phyloP scores from a whole-genome alignment of 2,113 vertebrate species.

The Catharus bicknelli region DNA sequence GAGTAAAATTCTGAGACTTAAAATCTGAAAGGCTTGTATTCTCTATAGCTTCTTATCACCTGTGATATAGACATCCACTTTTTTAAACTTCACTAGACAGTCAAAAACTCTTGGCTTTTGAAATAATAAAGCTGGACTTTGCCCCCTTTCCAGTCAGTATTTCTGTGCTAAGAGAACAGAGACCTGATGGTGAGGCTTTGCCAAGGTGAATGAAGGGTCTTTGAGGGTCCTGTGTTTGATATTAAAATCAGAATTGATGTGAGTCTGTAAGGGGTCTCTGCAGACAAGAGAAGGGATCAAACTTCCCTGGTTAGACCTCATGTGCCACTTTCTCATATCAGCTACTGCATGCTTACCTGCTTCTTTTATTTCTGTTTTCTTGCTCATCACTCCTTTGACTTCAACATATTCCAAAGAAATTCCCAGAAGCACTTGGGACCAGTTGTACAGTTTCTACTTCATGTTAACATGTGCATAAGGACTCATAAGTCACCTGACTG shows the following conservation, averaged over 20 bases:
- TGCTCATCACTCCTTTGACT: not conserved
- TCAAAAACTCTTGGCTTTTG: not conserved
- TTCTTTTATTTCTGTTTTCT: not conserved
- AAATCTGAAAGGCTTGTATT: not conserved
- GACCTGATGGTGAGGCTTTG: not conserved
- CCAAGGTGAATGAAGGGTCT: not conserved
- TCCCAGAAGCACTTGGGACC: not conserved
- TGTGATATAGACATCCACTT: not conserved
- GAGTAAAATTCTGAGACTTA: not conserved
- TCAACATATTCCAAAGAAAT: not conserved
- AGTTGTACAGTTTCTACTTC: not conserved
- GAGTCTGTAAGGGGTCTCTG: not conserved
- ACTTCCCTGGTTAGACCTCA: not conserved
- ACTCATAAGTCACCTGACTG: not conserved
- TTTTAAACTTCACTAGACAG: not conserved
- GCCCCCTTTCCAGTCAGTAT: not conserved
- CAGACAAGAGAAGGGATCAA: not conserved
- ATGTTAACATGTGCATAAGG: not conserved
- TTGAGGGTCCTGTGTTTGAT: not conserved
- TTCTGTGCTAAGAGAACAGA: not conserved
- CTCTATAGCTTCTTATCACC: not conserved
- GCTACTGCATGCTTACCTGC: not conserved
- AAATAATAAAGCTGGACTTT: not conserved
- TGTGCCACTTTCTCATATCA: not conserved
- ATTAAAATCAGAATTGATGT: accelerated